A percentile compares a stretch with the other conserved stretches of the same genome.
Conservation (phyloP, 2,888 invertebrate species). For the Minunthozetes semirufus region DNA sequence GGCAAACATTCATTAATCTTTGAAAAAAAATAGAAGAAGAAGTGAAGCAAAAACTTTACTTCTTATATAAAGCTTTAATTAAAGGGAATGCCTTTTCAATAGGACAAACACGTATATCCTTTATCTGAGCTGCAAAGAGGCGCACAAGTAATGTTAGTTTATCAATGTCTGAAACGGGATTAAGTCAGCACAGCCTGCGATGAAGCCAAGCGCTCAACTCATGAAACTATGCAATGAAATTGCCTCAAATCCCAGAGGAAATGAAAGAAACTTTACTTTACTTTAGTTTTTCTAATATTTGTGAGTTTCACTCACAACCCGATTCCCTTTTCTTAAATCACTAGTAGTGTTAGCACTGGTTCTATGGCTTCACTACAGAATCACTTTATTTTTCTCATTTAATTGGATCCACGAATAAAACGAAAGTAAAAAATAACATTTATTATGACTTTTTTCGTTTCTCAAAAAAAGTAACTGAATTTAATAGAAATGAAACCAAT, state of each 20-base stretch:
- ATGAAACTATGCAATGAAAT: conserved; percentile 18
- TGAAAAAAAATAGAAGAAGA: background rate
- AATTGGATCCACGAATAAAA: conserved; percentile 29
- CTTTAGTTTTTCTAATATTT: conserved; percentile 27
- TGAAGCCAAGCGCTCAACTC: conserved; percentile 12
- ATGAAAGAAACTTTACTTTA: conserved; percentile 34
- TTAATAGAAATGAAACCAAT: conserved; percentile 7
- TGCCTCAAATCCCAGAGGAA: conserved; percentile 35
- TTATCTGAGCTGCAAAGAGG: conserved; percentile 18
- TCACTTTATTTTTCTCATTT: conserved; percentile 32
- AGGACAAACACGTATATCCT: conserved; percentile 34
- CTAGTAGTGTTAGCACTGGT: conserved; percentile 20
- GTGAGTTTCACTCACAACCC: background rate
- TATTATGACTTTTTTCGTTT: conserved; percentile 17
- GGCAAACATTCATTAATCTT: conserved; percentile 26
- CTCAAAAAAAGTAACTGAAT: background rate
- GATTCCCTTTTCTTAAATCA: conserved; percentile 5
- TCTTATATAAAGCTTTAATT: conserved; percentile 31
- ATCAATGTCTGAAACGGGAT: conserved; percentile 34
- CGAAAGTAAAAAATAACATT: conserved; percentile 27
- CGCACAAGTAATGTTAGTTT: conserved; percentile 18
- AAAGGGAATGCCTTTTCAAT: conserved; percentile 36
- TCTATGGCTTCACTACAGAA: background rate
- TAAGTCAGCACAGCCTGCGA: conserved; percentile 32
- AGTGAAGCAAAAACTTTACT: background rate